Evolutionary conservation across 2,888 invertebrate genomes (phyloP).

Genomic region (Pasiphila rectangulata): DNA sequence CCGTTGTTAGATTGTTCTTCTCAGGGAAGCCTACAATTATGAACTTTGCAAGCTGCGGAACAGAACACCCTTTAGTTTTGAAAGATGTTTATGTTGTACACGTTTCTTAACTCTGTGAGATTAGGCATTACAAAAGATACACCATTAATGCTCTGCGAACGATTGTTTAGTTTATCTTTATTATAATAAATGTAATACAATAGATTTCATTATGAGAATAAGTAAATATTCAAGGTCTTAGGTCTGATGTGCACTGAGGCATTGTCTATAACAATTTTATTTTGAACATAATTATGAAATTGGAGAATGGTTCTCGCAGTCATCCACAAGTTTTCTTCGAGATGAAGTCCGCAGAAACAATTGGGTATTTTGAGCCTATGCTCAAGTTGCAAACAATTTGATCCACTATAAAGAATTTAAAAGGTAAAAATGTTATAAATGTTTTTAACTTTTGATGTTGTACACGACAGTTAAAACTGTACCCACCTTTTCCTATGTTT

Average conservation of each 20-base stretch:
- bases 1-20: neutral
- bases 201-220: constrained; percentile 35
- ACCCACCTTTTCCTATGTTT: too few relatives aligned
- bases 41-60: constrained; percentile 1
- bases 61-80: constrained; percentile 1
- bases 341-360: too few relatives aligned
- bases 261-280: too few relatives aligned
- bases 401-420: too few relatives aligned
- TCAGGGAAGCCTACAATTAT: constrained; percentile 5
- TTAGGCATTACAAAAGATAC: constrained; percentile 34
- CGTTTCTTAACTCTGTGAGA: constrained; percentile 29
- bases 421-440: too few relatives aligned
- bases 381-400: too few relatives aligned
- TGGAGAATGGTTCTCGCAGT: too few relatives aligned
- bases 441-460: too few relatives aligned
- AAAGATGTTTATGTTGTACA: constrained; percentile 1
- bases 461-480: too few relatives aligned
- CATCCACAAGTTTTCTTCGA: too few relatives aligned
- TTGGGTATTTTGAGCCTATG: too few relatives aligned
- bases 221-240: constrained; percentile 30
- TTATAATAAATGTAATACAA: constrained; percentile 35
- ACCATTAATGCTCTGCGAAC: constrained; percentile 35
- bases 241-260: constrained; percentile 2
- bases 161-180: constrained; percentile 36
- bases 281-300: too few relatives aligned